Evolutionary conservation across 2,797 vertebrate species (phyloP).

Genomic region (Capromys pilorides): DNA sequence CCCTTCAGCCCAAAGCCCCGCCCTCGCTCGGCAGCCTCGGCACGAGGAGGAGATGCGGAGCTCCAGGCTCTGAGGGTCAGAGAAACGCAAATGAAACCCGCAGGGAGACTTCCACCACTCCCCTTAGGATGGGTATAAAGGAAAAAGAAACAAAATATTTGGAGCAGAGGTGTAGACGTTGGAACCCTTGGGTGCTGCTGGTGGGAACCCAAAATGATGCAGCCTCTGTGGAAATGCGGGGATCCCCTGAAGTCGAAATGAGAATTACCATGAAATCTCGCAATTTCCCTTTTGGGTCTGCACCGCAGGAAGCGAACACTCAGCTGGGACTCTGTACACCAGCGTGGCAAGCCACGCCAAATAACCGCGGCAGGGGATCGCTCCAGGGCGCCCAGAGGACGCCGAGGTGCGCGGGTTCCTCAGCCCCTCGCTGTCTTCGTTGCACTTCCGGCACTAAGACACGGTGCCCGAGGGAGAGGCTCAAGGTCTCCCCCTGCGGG

Average conservation of each 20-base stretch:
- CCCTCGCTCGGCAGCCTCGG: not conserved
- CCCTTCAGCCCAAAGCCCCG: not conserved
- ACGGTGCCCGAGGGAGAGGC: not conserved
- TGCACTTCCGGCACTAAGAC: not conserved
- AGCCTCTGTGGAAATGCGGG: not conserved
- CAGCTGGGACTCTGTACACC: not conserved
- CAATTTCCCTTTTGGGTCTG: not conserved
- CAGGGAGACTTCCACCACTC: not conserved
- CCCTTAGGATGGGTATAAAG: not conserved
- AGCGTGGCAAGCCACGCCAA: not conserved
- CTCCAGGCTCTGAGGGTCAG: accelerated
- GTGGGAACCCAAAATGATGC: too few species aligned
- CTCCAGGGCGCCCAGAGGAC: not conserved
- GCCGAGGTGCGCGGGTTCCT: not conserved
- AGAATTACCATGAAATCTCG: not conserved
- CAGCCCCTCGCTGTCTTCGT: not conserved
- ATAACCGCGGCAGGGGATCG: not conserved
- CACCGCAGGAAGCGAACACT: not conserved
- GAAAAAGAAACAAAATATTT: not conserved
- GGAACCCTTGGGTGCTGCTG: not conserved
- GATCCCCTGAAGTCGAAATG: not conserved
- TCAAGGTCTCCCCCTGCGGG: not conserved
- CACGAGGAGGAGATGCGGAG: too few species aligned
- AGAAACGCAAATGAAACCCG: not conserved
- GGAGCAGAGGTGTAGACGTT: not conserved